Evolutionary conservation across 1,140 invertebrate species (phyloP), one percentile per base, ranked within the genome.

Genomic region (Mya arenaria): DNA sequence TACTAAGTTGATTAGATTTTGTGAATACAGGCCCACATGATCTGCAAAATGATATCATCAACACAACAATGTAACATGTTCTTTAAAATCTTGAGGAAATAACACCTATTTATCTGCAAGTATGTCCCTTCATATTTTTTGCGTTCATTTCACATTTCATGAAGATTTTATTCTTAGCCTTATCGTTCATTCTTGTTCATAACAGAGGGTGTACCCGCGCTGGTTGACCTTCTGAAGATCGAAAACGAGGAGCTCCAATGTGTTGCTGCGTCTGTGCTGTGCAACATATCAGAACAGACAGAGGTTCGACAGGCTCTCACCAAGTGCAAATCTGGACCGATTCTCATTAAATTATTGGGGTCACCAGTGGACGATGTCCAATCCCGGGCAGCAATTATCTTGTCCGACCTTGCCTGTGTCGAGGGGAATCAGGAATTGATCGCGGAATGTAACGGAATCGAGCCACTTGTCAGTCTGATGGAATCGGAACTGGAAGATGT

Each of bases 401-500:
- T 93, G 2, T 89, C 92, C 30, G 92, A 93, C 77, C 74, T 93
- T 15, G 90, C 90, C 15, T 90, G 87, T 72, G 81, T 92, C 19
- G 88, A 87, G 13, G 86, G 88, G 1, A 92, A 92, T 62, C 91
- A 92, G 84, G 85, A 87, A 1, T 32, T 85, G 17, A 87, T 92
- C 15, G 88, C 90, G 8, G 58, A 82, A 8, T 74, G 89, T 56
- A 91, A 90, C 10, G 92, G 86, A 4, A 89, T 92, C 36, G 68
- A 86, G 15, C 89, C 91, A 8, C 74, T 92, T 56, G 88, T 93
- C 4, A 85, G 87, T 69, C 66, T 93, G 15, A 66, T 93, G 32
- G 89, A 92, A 55, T 92, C 90, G 0, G 87, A 91, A 34, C 73
- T 92, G 19, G 92, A 93, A 60, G 92, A 92, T 82, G 90, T 93